Conservation (phyloP, 2,113 vertebrate genomes). For the Thamnaconus septentrionalis region DNA sequence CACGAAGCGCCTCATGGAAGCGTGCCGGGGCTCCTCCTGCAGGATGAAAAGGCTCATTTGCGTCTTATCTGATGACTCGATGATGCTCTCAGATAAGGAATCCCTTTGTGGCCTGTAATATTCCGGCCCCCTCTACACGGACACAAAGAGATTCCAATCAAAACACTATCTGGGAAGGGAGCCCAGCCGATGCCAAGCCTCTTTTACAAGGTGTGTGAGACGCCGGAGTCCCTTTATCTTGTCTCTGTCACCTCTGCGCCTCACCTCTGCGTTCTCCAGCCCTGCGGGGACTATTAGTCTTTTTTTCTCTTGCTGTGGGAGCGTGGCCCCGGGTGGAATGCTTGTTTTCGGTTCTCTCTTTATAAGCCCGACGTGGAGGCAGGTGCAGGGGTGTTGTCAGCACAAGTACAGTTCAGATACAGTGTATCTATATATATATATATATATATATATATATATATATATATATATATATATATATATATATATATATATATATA, state of each 20-base stretch:
- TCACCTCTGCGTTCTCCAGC: conserved; percentile 32
- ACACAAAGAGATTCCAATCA: conserved; percentile 22
- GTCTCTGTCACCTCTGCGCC: conserved; percentile 28
- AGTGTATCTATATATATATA: no score
- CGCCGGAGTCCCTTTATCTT: conserved; percentile 28
- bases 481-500: no score
- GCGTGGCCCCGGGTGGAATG: conserved; percentile 36
- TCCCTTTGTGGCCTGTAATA: conserved; percentile 5
- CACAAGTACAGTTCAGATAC: conserved; percentile 25
- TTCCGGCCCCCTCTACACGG: conserved; percentile 1
- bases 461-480: no score
- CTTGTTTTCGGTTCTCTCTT: conserved; percentile 42
- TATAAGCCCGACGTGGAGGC: conserved; percentile 36
- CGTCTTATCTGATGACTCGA: background rate
- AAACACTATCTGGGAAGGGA: background rate
- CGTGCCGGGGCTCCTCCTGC: no score
- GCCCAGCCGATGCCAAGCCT: conserved; percentile 19
- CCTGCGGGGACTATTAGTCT: conserved; percentile 65
- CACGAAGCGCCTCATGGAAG: no score
- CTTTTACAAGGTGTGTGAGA: conserved; percentile 22
- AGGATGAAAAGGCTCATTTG: no score
- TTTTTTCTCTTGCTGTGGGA: conserved; percentile 33
- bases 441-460: no score
- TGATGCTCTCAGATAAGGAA: conserved; percentile 7
- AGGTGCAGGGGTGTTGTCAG: conserved; percentile 56